Evolutionary conservation across 2,113 vertebrate species (phyloP).

Genomic region (Pachypanchax playfairii): DNA sequence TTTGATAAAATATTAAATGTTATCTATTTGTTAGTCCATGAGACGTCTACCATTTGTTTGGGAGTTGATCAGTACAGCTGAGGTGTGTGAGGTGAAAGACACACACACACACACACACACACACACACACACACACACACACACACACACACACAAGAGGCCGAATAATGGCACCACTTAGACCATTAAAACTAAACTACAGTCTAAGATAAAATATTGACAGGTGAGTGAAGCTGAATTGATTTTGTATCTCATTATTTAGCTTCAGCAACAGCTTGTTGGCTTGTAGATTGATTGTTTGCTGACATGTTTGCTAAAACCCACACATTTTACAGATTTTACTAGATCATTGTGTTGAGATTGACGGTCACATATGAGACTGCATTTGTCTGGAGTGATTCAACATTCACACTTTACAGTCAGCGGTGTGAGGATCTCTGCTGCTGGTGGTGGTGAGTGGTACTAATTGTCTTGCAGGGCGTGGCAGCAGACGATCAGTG

Average conservation of each 20-base stretch:
- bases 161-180: conserved; percentile 3
- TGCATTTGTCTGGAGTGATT: neutral
- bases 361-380: neutral
- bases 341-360: neutral
- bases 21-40: neutral
- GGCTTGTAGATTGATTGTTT: neutral
- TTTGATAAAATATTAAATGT: neutral
- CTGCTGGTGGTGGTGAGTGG: too few species aligned
- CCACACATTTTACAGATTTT: neutral
- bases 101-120: neutral
- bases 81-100: neutral
- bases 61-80: neutral
- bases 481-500: too few species aligned
- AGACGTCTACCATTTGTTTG: neutral
- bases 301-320: neutral
- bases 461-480: too few species aligned
- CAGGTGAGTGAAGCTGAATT: neutral
- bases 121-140: neutral
- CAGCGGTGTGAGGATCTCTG: too few species aligned
- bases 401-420: neutral
- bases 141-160: neutral
- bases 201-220: neutral
- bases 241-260: conserved; percentile 16
- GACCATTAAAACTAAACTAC: conserved; percentile 5
- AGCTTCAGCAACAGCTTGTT: neutral